Conservation (phyloP, 2,888 invertebrate genomes). For the Steinernema scapterisci region DNA sequence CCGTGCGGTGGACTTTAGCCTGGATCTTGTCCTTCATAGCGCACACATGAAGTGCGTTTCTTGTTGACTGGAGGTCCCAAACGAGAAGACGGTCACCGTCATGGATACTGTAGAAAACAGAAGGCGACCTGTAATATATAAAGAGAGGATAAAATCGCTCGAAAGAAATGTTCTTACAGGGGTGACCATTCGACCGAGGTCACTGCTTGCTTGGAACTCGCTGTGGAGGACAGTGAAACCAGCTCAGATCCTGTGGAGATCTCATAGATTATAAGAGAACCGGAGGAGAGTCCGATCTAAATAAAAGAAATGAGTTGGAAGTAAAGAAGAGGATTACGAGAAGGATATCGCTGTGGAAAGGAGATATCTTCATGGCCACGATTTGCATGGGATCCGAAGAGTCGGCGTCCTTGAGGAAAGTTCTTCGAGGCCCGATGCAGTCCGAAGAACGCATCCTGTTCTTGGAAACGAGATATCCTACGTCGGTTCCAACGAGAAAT, state of each 20-base stretch:
- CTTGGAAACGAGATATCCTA: slow-evolving; percentile 7
- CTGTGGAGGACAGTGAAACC: not conserved
- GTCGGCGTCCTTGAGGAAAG: not conserved
- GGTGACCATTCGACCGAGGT: slow-evolving; percentile 14
- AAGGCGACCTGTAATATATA: slow-evolving; percentile 23
- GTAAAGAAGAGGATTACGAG: not conserved
- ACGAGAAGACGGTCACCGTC: slow-evolving; percentile 28
- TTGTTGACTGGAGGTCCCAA: slow-evolving; percentile 33
- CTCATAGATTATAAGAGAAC: not conserved
- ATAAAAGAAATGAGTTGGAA: not conserved
- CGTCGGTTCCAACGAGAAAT: slow-evolving; percentile 21
- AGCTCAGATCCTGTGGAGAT: not conserved
- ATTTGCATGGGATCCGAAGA: not conserved
- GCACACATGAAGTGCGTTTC: slow-evolving; percentile 16
- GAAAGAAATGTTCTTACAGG: not conserved
- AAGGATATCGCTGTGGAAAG: slow-evolving; percentile 3
- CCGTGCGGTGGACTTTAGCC: slow-evolving; percentile 22
- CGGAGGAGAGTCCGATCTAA: slow-evolving; percentile 2
- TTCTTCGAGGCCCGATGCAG: not conserved
- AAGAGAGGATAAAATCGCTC: too few species aligned
- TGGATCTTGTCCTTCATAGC: slow-evolving; percentile 27
- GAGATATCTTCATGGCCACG: slow-evolving; percentile 1
- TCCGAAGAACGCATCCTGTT: not conserved
- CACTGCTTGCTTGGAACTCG: not conserved
- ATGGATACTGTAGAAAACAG: slow-evolving; percentile 34